Conservation (phyloP, 2,888 invertebrate species). For the Onthophagus sagittarius region DNA sequence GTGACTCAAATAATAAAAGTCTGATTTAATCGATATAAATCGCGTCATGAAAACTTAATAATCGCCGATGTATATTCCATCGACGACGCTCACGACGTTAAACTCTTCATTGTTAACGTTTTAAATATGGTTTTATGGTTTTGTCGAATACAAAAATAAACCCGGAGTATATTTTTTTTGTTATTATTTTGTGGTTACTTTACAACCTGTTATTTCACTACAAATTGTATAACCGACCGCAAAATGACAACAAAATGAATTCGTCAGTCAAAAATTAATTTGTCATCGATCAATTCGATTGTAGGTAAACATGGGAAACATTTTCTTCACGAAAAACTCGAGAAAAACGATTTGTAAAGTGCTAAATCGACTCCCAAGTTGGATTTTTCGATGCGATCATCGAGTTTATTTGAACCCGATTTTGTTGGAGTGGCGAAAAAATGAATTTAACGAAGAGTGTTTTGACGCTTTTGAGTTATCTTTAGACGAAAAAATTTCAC, state of each 20-base stretch:
- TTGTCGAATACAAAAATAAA: not conserved
- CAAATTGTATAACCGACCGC: not conserved
- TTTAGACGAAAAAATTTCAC: conserved; percentile 10
- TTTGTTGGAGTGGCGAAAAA: not conserved
- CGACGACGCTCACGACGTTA: not conserved
- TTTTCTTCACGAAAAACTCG: not conserved
- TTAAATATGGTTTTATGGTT: not conserved
- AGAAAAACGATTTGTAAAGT: too few species aligned
- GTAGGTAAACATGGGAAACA: not conserved
- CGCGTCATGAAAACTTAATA: not conserved
- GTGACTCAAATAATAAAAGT: not conserved
- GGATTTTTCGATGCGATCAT: not conserved
- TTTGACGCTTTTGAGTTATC: conserved; percentile 19
- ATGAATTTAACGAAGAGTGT: not conserved
- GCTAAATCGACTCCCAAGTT: too few species aligned
- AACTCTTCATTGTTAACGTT: not conserved
- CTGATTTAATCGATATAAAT: not conserved
- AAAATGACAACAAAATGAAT: not conserved
- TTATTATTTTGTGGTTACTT: not conserved
- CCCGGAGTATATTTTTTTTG: not conserved
- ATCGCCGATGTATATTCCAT: not conserved
- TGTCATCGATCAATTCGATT: too few species aligned
- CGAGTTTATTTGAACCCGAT: not conserved
- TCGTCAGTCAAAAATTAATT: not conserved
- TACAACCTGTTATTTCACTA: not conserved